Conservation (phyloP, 2,113 vertebrate genomes). For the Gnathochromis pfefferi region DNA sequence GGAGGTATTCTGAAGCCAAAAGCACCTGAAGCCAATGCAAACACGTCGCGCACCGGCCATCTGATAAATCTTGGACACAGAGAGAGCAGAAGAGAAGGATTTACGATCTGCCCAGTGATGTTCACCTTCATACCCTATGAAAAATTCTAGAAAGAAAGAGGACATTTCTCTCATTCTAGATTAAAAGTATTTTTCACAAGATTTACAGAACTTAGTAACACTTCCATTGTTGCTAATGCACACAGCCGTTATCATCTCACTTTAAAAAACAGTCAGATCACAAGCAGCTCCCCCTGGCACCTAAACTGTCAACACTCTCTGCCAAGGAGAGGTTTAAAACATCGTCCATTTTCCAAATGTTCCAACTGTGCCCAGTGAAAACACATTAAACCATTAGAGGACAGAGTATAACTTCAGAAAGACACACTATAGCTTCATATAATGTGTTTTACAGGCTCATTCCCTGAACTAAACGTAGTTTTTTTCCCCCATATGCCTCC, state of each 20-base stretch:
- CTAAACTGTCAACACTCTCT: not conserved
- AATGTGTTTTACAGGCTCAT: conserved; percentile 56
- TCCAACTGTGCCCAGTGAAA: not conserved
- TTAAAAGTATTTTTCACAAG: not conserved
- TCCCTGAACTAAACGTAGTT: not conserved
- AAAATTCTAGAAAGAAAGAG: not conserved
- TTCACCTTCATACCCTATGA: not conserved
- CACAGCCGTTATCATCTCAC: not conserved
- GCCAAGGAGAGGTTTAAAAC: not conserved
- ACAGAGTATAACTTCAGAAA: not conserved
- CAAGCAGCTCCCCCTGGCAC: not conserved
- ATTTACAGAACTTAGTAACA: not conserved
- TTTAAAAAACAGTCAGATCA: not conserved
- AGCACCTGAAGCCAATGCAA: conserved; percentile 20
- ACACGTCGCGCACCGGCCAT: not conserved
- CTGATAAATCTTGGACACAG: not conserved
- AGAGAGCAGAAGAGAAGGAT: not conserved
- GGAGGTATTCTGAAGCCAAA: not conserved
- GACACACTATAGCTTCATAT: conserved; percentile 11
- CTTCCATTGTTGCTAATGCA: not conserved
- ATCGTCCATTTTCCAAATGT: not conserved
- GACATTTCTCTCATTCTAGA: not conserved
- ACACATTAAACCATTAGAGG: conserved; percentile 2
- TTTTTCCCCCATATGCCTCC: conserved; percentile 11
- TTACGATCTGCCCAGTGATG: not conserved